Evolutionary conservation across 2,888 invertebrate species (phyloP).

Genomic region (Nomada hirtipes): DNA sequence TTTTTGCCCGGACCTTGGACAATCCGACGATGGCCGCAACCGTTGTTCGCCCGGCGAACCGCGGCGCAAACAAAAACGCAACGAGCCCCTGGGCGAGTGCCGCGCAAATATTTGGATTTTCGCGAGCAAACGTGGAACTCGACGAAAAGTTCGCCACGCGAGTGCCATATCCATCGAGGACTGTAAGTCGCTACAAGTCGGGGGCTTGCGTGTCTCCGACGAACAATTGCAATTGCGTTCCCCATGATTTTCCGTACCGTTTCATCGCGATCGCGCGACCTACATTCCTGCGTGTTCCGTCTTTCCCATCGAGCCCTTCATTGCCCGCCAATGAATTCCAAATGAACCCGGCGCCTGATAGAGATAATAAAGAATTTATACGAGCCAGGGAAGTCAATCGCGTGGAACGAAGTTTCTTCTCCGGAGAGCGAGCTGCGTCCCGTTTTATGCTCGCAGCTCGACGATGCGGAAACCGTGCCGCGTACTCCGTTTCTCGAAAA

Average conservation of each 20-base stretch:
- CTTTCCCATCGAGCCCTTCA: no score
- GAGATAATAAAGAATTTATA: neutral
- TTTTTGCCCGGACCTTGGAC: constrained; percentile 44
- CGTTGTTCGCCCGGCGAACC: neutral
- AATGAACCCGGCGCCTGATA: no score
- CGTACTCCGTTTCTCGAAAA: neutral
- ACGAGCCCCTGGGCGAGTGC: neutral
- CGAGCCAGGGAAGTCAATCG: neutral
- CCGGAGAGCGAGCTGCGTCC: neutral
- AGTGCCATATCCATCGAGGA: neutral
- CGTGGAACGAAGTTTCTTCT: no score
- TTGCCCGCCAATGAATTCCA: no score
- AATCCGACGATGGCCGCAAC: neutral
- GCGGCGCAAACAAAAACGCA: neutral
- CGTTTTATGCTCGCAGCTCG: neutral
- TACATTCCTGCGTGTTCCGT: no score
- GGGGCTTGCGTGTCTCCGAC: neutral
- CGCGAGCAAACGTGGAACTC: neutral
- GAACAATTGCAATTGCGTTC: no score
- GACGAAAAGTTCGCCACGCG: neutral
- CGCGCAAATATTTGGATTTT: constrained; percentile 44
- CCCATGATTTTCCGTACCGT: no score
- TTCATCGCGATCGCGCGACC: no score
- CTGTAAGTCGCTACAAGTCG: neutral
- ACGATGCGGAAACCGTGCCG: neutral